phyloP scores from a whole-genome alignment of 2,797 vertebrate species.

The Tinamus major region DNA sequence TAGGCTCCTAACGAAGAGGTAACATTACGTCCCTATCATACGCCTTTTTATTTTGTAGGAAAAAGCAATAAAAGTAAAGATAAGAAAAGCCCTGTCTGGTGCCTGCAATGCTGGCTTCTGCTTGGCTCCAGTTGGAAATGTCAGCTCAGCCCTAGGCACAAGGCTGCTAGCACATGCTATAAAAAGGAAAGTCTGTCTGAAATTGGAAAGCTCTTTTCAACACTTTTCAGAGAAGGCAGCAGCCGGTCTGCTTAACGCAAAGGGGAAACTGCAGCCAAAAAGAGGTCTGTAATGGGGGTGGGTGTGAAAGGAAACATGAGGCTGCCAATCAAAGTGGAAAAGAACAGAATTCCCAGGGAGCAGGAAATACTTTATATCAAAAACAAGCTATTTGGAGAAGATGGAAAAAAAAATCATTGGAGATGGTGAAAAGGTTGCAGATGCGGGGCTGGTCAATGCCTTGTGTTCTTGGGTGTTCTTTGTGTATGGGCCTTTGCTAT shows the following conservation, averaged over 20 bases:
- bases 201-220: not conserved
- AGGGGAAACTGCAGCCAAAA: conserved; percentile 46
- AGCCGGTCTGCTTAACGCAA: not conserved
- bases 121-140: not conserved
- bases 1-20: not conserved
- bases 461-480: not conserved
- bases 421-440: not conserved
- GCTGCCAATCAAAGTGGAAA: conserved; percentile 47
- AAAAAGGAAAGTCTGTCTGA: conserved; percentile 38
- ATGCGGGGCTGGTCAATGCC: not conserved
- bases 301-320: conserved; percentile 63
- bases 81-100: not conserved
- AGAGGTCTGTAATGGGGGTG: conserved; percentile 6
- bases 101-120: not conserved
- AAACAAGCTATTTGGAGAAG: conserved; percentile 8
- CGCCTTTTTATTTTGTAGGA: not conserved
- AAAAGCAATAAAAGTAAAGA: not conserved
- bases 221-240: not conserved
- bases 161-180: not conserved
- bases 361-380: conserved; percentile 5
- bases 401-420: not conserved
- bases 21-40: not conserved
- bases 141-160: conserved; percentile 15
- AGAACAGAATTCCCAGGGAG: conserved; percentile 28
- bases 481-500: not conserved